Conservation (phyloP, 1,140 invertebrate genomes). For the Limonius californicus region DNA sequence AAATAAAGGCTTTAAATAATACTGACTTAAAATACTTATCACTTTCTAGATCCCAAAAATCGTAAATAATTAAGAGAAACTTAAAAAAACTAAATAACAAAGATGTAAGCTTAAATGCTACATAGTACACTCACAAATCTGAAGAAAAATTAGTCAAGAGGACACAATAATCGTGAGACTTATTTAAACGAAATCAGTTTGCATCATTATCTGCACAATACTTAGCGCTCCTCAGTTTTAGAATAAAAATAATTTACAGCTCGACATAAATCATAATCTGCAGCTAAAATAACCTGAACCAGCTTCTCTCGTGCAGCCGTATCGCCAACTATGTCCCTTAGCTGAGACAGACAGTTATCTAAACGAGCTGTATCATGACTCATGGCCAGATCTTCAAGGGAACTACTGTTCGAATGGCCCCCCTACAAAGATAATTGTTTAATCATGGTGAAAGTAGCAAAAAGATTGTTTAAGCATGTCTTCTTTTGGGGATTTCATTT, state of each 20-base stretch:
- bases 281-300: conserved; percentile 52
- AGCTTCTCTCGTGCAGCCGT: conserved; percentile 50
- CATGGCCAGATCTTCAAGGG: conserved; percentile 36
- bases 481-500: not conserved
- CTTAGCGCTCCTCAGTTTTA: conserved; percentile 8
- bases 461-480: not conserved
- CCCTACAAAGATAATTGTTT: not conserved
- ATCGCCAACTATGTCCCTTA: conserved; percentile 55
- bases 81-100: too few relatives aligned
- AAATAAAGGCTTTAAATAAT: too few relatives aligned
- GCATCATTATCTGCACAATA: too few relatives aligned
- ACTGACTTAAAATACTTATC: too few relatives aligned
- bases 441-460: not conserved
- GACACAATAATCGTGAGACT: too few relatives aligned
- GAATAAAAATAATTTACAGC: conserved; percentile 56
- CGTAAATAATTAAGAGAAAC: too few relatives aligned
- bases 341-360: conserved; percentile 51
- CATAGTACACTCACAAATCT: too few relatives aligned
- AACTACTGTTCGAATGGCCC: conserved; percentile 25
- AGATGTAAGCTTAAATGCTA: too few relatives aligned
- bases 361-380: conserved; percentile 42
- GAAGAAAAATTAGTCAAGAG: too few relatives aligned
- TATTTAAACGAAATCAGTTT: too few relatives aligned
- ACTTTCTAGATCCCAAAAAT: too few relatives aligned
- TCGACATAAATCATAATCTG: conserved; percentile 58